Evolutionary conservation across 2,797 vertebrate genomes (phyloP).

Genomic region (Euphonia xanthogaster): DNA sequence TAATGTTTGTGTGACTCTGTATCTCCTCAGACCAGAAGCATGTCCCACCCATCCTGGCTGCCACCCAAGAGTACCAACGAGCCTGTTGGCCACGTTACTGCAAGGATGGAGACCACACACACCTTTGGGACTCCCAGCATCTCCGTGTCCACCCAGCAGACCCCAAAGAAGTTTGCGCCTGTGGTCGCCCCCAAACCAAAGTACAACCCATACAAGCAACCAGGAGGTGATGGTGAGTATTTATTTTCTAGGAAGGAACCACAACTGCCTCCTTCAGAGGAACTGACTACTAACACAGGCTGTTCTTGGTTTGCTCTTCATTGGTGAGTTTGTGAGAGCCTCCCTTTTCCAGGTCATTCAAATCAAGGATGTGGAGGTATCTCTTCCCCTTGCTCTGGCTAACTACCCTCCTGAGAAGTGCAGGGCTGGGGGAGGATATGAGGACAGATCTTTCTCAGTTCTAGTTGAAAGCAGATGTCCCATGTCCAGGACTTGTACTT

Average conservation of each 20-base stretch:
- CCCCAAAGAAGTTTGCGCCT: conserved; percentile 95
- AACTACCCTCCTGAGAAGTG: neutral
- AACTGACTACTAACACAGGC: neutral
- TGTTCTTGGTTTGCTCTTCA: neutral
- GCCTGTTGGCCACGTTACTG: conserved; percentile 86
- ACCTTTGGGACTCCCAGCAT: conserved; percentile 91
- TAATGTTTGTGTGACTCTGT: fast-evolving
- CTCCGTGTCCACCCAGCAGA: conserved; percentile 93
- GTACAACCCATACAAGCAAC: conserved; percentile 92
- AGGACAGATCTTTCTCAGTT: neutral
- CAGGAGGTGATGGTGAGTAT: conserved; percentile 82
- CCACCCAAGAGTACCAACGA: conserved; percentile 81
- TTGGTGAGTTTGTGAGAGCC: neutral
- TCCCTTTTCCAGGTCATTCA: neutral
- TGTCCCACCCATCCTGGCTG: conserved; percentile 89
- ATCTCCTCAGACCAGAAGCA: conserved; percentile 57
- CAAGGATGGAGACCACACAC: conserved; percentile 94
- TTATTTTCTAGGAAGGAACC: neutral
- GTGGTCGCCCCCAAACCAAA: conserved; percentile 97
- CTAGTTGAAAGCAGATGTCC: neutral
- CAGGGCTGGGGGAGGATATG: neutral
- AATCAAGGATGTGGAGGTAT: neutral
- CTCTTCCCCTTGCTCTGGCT: neutral
- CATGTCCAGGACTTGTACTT: neutral
- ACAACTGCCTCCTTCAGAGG: neutral